phyloP scores from a whole-genome alignment of 37 sponge, comb jelly and placozoan species.

The Mnemiopsis leidyi region DNA sequence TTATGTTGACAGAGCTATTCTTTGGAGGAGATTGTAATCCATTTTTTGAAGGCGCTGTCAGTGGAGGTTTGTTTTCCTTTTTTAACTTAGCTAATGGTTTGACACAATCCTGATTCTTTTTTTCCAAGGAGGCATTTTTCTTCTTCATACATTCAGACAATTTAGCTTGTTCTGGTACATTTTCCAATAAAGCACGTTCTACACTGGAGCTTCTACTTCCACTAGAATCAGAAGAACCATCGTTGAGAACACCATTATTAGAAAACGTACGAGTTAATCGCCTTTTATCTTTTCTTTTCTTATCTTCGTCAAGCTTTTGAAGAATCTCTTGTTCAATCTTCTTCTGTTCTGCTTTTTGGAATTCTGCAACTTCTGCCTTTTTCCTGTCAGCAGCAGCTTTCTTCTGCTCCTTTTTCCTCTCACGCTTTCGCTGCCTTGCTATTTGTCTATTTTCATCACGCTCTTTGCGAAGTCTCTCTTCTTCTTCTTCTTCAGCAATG shows the following conservation, averaged over 20 bases:
- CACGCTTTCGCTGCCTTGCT: slow-evolving; percentile 8
- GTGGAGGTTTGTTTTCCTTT: slow-evolving; percentile 12
- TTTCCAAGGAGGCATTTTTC: background rate
- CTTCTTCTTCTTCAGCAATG: slow-evolving; percentile 46
- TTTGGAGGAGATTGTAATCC: background rate
- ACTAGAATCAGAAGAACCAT: slow-evolving; percentile 29
- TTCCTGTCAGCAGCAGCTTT: slow-evolving; percentile 48
- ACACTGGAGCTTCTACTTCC: slow-evolving; percentile 40
- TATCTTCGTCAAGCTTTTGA: slow-evolving; percentile 22
- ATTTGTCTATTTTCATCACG: slow-evolving; percentile 34
- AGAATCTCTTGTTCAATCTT: slow-evolving; percentile 16
- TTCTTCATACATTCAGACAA: slow-evolving; percentile 28
- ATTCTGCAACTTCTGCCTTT: background rate
- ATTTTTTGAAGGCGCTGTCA: background rate
- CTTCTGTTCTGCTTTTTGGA: background rate
- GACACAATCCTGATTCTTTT: background rate
- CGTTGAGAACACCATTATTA: background rate
- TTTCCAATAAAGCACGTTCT: slow-evolving; percentile 27
- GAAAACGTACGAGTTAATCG: background rate
- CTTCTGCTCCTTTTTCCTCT: slow-evolving; percentile 40
- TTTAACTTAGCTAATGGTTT: slow-evolving; percentile 4
- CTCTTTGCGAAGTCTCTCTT: slow-evolving; percentile 2
- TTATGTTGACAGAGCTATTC: background rate
- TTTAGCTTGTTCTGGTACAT: slow-evolving; percentile 45
- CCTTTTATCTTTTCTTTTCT: slow-evolving; percentile 28